A percentile compares a stretch with the other conserved stretches of the same genome.
Conservation (phyloP, 2,888 invertebrate genomes). For the Plagodis pulveraria region DNA sequence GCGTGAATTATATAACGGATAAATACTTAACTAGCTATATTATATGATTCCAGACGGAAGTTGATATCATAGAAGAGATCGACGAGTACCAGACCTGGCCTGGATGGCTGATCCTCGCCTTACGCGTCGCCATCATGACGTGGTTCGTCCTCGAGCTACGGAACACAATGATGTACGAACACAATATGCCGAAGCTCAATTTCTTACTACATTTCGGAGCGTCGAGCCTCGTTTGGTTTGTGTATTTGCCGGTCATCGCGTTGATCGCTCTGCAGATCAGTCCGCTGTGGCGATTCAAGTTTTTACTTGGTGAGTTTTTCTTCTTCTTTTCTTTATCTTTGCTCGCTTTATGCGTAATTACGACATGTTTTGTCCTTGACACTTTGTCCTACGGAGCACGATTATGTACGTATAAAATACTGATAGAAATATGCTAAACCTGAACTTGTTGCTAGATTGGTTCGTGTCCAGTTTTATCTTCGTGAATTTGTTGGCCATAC, state of each 20-base stretch:
- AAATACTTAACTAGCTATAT: too few species aligned
- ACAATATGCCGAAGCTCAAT: conserved; percentile 90
- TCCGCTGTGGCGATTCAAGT: conserved; percentile 97
- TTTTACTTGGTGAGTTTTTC: conserved; percentile 90
- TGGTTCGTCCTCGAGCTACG: conserved; percentile 93
- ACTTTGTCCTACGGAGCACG: too few species aligned
- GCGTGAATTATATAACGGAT: too few species aligned
- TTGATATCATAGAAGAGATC: conserved; percentile 97
- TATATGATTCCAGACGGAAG: conserved; percentile 90
- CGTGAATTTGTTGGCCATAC: too few species aligned
- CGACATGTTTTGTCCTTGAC: too few species aligned
- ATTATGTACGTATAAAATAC: too few species aligned
- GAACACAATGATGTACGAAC: conserved; percentile 82
- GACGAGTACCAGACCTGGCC: conserved; percentile 99
- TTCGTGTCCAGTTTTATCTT: too few species aligned
- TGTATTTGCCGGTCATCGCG: conserved; percentile 97
- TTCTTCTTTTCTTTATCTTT: too few species aligned
- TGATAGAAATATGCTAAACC: too few species aligned
- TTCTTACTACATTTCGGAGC: conserved; percentile 98
- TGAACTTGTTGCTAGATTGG: too few species aligned
- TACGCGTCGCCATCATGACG: conserved; percentile 93
- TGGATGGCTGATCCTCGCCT: conserved; percentile 95
- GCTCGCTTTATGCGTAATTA: too few species aligned
- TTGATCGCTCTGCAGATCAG: conserved; percentile 97
- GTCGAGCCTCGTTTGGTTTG: conserved; percentile 99